These are phyloP conservation scores for Sebastes flavidus DNA, from an alignment of 2,797 vertebrate species.

Conservation along the genomic window DNA sequence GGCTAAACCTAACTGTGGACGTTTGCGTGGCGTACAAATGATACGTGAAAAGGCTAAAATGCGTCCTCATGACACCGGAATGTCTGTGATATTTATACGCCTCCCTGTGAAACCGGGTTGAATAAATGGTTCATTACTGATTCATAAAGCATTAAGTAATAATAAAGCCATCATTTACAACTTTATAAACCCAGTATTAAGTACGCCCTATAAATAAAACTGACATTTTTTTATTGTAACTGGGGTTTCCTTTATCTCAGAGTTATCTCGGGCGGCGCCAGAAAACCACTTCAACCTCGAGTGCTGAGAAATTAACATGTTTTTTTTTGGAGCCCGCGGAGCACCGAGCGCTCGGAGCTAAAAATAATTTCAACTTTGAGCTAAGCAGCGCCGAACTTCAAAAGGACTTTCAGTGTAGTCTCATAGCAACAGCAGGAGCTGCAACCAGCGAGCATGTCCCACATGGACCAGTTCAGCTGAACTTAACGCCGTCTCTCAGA, in stretches of 20 bases:
- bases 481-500: not conserved
- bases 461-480: slow-evolving; percentile 5
- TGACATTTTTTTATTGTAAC: not conserved
- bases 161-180: not conserved
- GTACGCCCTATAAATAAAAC: not conserved
- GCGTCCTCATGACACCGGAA: too few relatives aligned
- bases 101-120: not conserved
- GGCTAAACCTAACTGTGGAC: too few relatives aligned
- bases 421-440: slow-evolving; percentile 35
- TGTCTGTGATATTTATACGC: too few relatives aligned
- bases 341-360: not conserved
- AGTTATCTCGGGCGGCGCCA: not conserved
- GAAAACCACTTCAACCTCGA: not conserved
- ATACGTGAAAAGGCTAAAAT: too few relatives aligned
- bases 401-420: not conserved
- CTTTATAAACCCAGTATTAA: not conserved
- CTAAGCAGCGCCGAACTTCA: slow-evolving; percentile 7
- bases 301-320: slow-evolving; percentile 4
- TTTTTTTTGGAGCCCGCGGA: not conserved
- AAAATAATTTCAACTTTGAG: slow-evolving; percentile 33
- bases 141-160: not conserved
- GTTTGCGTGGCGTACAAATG: too few relatives aligned
- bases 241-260: not conserved
- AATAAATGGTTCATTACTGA: not conserved
- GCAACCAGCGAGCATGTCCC: not conserved